Base-by-base conservation (phyloP, 2,888 invertebrate genomes). In the Oeneis ivallda region DNA sequence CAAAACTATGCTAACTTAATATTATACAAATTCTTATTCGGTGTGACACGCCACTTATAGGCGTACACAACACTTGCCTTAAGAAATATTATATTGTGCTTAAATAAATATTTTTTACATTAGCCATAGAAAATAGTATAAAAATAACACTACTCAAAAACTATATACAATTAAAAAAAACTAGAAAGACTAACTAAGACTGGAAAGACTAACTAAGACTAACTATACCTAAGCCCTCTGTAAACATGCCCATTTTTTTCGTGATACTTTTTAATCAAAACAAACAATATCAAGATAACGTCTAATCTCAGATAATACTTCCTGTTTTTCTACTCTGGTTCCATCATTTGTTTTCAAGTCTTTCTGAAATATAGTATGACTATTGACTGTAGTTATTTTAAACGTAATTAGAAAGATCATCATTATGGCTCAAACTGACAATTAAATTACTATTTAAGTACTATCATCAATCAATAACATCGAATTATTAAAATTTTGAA, bases 351-450 rank as follows among this genome's bases (percentile, higher is more conserved):
- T 3, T 17, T 47, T 47, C 17, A 17, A 9, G 9, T 9, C 17
- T 8, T 32, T 32, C 32, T 7, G 7, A 26, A 50, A 26, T 50
- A 8, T 15, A 43, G 1, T 3, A 15, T n/a, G n/a, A n/a, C n/a
- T n/a, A n/a, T n/a, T n/a, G n/a, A n/a, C 7, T 37, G 17, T 15
- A 39, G 5, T 2, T 54, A 17, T 5, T 10, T 15, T 9, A 54
- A 39, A 15, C 37, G 15, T 39, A 10, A 37, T 10, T 54, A 54
- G 2, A 56, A 56, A 56, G 56, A 56, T 13, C 56, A 41, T 13
- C 41, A 56, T 19, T 34, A 53, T 53, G 53, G 50, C 34, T 53
- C 39, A 54, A 54, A 39, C n/a, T 19, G 13, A 41, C 56, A 56
- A 19, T 56, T 39, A 39, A 39, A 53, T 10, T 37, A 54, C 5